Base-by-base conservation (phyloP, 2,888 invertebrate genomes). In the Hydrotaea cyrtoneurina region DNA sequence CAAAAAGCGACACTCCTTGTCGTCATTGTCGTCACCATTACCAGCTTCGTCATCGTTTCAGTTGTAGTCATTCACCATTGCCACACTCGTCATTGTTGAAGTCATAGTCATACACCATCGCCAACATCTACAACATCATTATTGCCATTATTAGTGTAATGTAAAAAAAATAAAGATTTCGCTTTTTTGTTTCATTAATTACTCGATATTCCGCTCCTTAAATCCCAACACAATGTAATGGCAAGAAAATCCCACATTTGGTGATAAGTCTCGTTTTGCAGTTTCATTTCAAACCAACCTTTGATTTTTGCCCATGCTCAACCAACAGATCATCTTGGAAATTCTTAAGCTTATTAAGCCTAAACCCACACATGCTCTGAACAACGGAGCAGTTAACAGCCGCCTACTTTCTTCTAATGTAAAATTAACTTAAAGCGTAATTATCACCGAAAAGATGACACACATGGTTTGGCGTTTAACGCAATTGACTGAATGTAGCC, bases 381-480 rank as follows among this genome's bases (percentile, higher is more conserved):
- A 15, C 17, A 0, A 15, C 17, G 10, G 15, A 43, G 15, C 2
- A n/a, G 50, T n/a, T 2, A 50, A 50, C 13, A 50, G 46, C 69
- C 82, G 78, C 82, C 82, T 43, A 82, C 82, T 82, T 78, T 31
- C 31, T 31, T 82, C 74, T 77, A 55, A 55, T 55, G 55, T 55
- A 55, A 55, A 55, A 17, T 53, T 53, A 53, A 55, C 39, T 39
- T 39, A 39, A 39, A 39, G 39, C 39, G 39, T 39, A 39, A 39
- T 39, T 39, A 39, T 39, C 1, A 39, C 39, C 2, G 3, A 71
- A 5, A 76, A 80, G 69, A 80, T 75, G 75, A 80, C 75, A 75
- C 74, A 80, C 31, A 43, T 66, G 39, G 23, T n/a, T n/a, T n/a
- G n/a, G n/a, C n/a, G n/a, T n/a, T n/a, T 64, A 11, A 10, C 13